Evolutionary conservation across 2,797 vertebrate genomes (phyloP), one percentile per base, ranked within the genome.

Genomic region (Botia almorhae): DNA sequence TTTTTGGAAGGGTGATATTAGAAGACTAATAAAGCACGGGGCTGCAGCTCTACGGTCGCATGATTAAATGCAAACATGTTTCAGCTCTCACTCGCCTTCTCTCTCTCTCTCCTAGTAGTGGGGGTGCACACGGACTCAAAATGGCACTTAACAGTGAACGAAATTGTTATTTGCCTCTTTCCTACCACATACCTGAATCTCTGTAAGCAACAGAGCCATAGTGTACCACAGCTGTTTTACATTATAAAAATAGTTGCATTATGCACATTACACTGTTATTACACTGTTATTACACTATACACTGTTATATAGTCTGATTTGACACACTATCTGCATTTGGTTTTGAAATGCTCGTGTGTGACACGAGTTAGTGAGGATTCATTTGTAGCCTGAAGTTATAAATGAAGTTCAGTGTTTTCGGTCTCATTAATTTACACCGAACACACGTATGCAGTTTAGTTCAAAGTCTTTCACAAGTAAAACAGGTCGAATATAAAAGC

Each of bases 1-100:
- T 73, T 72, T 83, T 19, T 16, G 53, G 16, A 70, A 64, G 19
- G 21, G n/a, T 17, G 21, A 81, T 69, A 67, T 64, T 76, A 50
- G 74, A 10, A 51, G 72, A 81, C 48, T 56, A 79, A 81, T 73
- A 33, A 79, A 78, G 50, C 33, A 63, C 48, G 58, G 67, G 53
- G 36, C n/a, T 46, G 43, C 29, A 67, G 70, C 70, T 36, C 19
- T 68, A 73, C 19, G 46, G 11, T 5, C 36, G 68, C 11, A 7
- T 14, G 19, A 68, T 81, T 50, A 65, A 83, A 74, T 60, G 64
- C 51, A 67, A 74, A 63, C 43, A 70, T 26, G 50, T 64, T 51
- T 78, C 26, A n/a, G 26, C 36, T 39, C 64, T 63, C 48, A 13
- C 7, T 29, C 23, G 7, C 3, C 74, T 23, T 46, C 17, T 58